Evolutionary conservation across 1,140 invertebrate species (phyloP).

Genomic region (Drosophila jambulina): DNA sequence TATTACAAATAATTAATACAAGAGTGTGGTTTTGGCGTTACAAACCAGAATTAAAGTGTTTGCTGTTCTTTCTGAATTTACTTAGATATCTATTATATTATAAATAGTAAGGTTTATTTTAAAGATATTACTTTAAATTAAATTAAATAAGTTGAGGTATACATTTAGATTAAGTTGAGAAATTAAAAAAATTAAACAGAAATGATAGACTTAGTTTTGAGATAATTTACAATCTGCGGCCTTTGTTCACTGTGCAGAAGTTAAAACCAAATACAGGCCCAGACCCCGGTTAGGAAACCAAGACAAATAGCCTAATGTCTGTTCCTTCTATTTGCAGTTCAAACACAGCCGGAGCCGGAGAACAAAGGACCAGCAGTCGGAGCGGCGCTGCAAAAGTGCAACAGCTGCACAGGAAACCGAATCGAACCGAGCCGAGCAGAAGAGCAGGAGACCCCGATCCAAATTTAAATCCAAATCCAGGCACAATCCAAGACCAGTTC

Average conservation of each 20-base stretch:
- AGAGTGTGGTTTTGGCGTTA: too few relatives aligned
- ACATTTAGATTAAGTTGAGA: not conserved
- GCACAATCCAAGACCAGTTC: not conserved
- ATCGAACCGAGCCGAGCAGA: constrained; percentile 15
- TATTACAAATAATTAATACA: too few relatives aligned
- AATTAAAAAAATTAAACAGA: not conserved
- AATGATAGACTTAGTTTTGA: too few relatives aligned
- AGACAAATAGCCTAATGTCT: constrained; percentile 82
- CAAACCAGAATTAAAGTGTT: too few relatives aligned
- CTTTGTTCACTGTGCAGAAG: constrained; percentile 5
- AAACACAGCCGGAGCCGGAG: constrained; percentile 56
- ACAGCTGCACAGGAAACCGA: constrained; percentile 66
- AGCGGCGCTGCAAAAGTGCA: constrained; percentile 72
- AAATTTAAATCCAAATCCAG: not conserved
- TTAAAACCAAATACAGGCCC: constrained; percentile 16
- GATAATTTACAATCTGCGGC: too few relatives aligned
- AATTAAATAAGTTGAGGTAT: not conserved
- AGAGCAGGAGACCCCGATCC: constrained; percentile 2
- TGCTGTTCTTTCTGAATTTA: not conserved
- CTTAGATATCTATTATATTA: not conserved
- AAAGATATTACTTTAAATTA: too few relatives aligned
- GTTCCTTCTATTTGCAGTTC: constrained; percentile 75
- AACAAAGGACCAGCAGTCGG: constrained; percentile 29
- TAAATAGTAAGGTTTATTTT: fast-evolving
- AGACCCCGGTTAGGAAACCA: constrained; percentile 46